These are phyloP conservation scores for Poeciliopsis paucimaculata DNA, from an alignment of 2,797 vertebrate genomes.

Conservation along the genomic window DNA sequence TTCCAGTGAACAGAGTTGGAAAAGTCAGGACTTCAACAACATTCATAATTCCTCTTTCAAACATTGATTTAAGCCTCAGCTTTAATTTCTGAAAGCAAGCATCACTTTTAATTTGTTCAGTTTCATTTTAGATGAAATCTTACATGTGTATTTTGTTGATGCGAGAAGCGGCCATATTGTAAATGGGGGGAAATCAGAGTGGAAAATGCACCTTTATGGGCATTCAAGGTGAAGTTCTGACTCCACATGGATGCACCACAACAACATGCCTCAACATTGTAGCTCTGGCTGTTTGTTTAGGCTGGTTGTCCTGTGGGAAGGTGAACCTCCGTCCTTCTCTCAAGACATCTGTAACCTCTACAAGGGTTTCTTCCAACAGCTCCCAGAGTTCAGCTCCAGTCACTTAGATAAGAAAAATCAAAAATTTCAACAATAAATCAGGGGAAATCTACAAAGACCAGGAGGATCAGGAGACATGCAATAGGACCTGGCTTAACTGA, in stretches of 20 bases:
- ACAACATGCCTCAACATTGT: background rate
- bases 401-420: background rate
- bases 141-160: background rate
- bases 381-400: background rate
- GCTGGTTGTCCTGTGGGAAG: background rate
- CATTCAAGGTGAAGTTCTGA: background rate
- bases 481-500: background rate
- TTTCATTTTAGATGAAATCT: background rate
- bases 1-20: background rate
- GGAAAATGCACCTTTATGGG: background rate
- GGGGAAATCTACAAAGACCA: background rate
- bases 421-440: background rate
- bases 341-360: background rate
- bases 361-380: background rate
- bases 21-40: background rate
- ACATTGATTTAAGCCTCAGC: background rate
- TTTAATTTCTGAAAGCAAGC: background rate
- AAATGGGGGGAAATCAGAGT: background rate
- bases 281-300: background rate
- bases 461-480: background rate
- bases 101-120: background rate
- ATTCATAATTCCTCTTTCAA: background rate
- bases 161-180: background rate
- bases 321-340: background rate
- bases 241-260: background rate